phyloP scores from a whole-genome alignment of 2,888 invertebrate species.

The Hipparchia semele region DNA sequence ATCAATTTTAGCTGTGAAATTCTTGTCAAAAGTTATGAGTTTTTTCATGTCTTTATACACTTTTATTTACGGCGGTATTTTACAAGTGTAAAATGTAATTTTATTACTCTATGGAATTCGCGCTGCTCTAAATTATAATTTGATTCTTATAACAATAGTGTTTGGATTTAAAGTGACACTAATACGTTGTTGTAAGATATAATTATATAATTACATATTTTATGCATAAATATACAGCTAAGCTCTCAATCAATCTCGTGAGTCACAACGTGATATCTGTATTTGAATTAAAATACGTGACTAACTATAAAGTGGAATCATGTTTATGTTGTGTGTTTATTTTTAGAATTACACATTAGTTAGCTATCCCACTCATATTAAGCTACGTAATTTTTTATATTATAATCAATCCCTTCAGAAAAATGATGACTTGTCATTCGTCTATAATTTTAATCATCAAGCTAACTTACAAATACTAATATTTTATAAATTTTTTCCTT shows the following conservation, averaged over 20 bases:
- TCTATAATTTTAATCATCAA: too few relatives aligned
- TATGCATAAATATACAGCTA: background rate
- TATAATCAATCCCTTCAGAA: too few relatives aligned
- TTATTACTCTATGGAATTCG: background rate
- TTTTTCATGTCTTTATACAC: background rate
- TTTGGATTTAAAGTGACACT: background rate
- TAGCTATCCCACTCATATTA: too few relatives aligned
- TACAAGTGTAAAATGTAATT: background rate
- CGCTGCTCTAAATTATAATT: conserved; percentile 2
- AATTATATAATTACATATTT: background rate
- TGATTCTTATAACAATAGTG: conserved; percentile 4
- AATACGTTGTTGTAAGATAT: background rate
- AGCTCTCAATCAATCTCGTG: conserved; percentile 17
- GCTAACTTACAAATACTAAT: too few relatives aligned
- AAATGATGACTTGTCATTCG: too few relatives aligned
- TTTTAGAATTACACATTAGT: background rate
- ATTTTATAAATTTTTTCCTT: too few relatives aligned
- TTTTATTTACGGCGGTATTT: background rate
- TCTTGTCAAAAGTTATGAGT: too few relatives aligned
- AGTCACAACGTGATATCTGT: conserved; percentile 16
- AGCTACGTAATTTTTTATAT: too few relatives aligned
- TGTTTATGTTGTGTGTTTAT: background rate
- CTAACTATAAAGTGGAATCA: background rate
- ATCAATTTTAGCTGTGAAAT: too few relatives aligned
- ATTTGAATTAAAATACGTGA: conserved; percentile 19